Evolutionary conservation across 2,113 vertebrate genomes (phyloP).

Genomic region (Fulica atra): DNA sequence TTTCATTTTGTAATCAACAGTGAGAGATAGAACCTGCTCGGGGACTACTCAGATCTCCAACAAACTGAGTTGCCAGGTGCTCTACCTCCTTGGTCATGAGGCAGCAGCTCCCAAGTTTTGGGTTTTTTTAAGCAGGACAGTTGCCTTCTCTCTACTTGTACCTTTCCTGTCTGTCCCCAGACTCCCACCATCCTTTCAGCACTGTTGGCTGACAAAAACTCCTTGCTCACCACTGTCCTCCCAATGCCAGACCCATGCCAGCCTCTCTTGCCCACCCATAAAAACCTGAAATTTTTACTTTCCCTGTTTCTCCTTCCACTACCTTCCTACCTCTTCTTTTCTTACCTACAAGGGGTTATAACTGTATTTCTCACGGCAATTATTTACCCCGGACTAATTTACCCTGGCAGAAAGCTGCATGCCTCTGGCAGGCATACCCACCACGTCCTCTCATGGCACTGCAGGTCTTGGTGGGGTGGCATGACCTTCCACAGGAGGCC

Average conservation of each 20-base stretch:
- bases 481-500: fast-evolving
- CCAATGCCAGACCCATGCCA: background rate
- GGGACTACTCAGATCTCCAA: background rate
- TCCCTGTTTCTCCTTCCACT: background rate
- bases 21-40: background rate
- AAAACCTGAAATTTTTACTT: background rate
- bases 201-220: background rate
- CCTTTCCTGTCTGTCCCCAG: background rate
- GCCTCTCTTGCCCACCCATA: background rate
- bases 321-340: background rate
- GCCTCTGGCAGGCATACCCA: background rate
- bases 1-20: background rate
- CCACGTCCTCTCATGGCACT: fast-evolving
- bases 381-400: background rate
- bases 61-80: background rate
- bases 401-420: background rate
- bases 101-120: background rate
- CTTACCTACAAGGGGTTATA: background rate
- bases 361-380: background rate
- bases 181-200: background rate
- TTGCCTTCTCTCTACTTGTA: background rate
- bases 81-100: background rate
- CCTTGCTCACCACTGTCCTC: background rate
- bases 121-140: background rate
- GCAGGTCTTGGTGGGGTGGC: background rate